phyloP scores from a whole-genome alignment of 2,797 vertebrate species.

The Catamblyrhynchus diadema region DNA sequence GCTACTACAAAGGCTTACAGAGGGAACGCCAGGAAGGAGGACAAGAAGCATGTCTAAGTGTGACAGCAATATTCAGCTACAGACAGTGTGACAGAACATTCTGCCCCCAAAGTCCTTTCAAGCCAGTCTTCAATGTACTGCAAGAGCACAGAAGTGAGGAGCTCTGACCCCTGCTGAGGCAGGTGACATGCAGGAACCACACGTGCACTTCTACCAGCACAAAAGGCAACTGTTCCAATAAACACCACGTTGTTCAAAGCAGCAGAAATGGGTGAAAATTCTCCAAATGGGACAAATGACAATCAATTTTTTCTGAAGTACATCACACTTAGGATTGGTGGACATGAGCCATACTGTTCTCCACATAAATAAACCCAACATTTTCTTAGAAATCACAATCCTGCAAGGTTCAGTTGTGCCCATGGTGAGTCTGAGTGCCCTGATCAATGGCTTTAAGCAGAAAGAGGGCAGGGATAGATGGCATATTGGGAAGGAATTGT shows the following conservation, averaged over 20 bases:
- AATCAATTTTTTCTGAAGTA: not conserved
- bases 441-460: not conserved
- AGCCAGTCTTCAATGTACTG: not conserved
- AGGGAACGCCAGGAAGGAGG: not conserved
- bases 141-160: not conserved
- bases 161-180: not conserved
- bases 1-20: not conserved
- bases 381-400: not conserved
- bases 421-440: not conserved
- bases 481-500: not conserved
- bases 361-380: not conserved
- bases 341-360: not conserved
- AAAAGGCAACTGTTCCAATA: not conserved
- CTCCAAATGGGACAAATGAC: not conserved
- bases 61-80: not conserved
- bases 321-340: not conserved
- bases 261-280: not conserved
- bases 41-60: not conserved
- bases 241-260: fast-evolving
- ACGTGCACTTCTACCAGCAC: not conserved
- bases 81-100: not conserved
- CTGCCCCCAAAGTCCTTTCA: not conserved
- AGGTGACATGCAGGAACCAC: not conserved
- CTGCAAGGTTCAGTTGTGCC: fast-evolving
- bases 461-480: not conserved